Percentiles rank a stretch among this genome's conserved stretches.
Conservation (phyloP, 1,140 invertebrate genomes). For the Atta cephalotes region DNA sequence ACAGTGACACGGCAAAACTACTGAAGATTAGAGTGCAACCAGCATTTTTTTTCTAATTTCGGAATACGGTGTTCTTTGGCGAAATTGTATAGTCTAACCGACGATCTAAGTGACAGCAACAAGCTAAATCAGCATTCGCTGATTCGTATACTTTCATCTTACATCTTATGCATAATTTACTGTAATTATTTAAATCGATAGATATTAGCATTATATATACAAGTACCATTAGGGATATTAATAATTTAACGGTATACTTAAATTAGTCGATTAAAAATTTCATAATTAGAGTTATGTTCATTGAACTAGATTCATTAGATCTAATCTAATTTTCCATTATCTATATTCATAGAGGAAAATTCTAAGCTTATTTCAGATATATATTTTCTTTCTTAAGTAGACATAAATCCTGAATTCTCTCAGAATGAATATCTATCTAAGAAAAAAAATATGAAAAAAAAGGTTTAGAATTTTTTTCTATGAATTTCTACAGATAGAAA, state of each 20-base stretch:
- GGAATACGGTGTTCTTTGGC: background rate
- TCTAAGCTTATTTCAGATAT: no score
- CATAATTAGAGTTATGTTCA: background rate
- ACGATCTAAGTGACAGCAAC: background rate
- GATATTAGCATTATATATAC: background rate
- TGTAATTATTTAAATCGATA: slow-evolving; percentile 15
- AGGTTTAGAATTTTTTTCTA: no score
- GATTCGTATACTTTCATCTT: background rate
- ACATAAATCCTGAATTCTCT: background rate
- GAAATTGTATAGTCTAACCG: background rate
- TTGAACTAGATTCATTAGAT: background rate
- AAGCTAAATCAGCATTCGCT: background rate
- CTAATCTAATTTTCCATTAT: background rate
- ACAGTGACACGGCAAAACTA: background rate
- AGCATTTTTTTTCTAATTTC: background rate
- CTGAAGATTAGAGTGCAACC: background rate
- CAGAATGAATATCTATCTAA: no score
- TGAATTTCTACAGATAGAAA: no score
- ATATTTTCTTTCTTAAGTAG: background rate
- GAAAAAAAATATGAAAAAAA: no score
- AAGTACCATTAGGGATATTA: background rate
- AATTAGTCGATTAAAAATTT: background rate
- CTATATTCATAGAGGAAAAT: background rate
- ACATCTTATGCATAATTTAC: background rate
- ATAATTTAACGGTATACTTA: background rate